A percentile compares a stretch with the other conserved stretches of the same genome.
Evolutionary conservation across 2,797 vertebrate species (phyloP).

Genomic region (Syngnathus acus): DNA sequence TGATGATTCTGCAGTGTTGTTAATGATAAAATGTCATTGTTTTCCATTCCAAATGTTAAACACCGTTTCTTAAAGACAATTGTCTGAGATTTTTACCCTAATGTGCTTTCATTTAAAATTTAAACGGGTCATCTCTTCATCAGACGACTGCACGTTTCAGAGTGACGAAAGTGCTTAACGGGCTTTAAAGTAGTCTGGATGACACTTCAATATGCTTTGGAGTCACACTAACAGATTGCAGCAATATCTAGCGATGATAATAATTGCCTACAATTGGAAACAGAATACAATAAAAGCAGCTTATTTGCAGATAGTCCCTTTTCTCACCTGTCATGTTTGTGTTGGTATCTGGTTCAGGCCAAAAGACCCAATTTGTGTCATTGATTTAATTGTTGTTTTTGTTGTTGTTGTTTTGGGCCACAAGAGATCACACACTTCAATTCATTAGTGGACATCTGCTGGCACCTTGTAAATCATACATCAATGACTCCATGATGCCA

Average conservation of each 20-base stretch:
- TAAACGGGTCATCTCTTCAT: conserved; percentile 27
- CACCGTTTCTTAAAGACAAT: conserved; percentile 10
- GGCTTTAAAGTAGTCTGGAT: conserved; percentile 15
- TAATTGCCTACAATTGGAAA: conserved; percentile 20
- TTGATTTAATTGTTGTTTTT: conserved; percentile 23
- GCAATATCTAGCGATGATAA: conserved; percentile 6
- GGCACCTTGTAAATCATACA: conserved; percentile 26
- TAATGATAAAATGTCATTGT: neutral
- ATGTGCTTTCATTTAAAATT: conserved; percentile 17
- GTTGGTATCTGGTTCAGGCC: conserved; percentile 4
- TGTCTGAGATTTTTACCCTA: conserved; percentile 9
- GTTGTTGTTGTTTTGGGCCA: conserved; percentile 16
- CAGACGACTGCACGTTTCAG: conserved; percentile 12
- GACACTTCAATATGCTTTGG: conserved; percentile 30
- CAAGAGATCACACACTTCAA: conserved; percentile 10
- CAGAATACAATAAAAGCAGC: conserved; percentile 1
- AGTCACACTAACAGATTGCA: conserved; percentile 24
- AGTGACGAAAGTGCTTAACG: conserved; percentile 12
- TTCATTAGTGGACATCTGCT: conserved; percentile 24
- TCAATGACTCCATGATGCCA: conserved; percentile 34
- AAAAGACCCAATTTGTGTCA: conserved; percentile 24
- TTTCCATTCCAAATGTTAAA: neutral
- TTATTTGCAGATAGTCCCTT: conserved; percentile 5
- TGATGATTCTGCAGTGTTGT: neutral
- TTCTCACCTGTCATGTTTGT: conserved; percentile 13